Evolutionary conservation across 2,888 invertebrate species (phyloP), one percentile per base, ranked within the genome.

Genomic region (Thera obeliscata): DNA sequence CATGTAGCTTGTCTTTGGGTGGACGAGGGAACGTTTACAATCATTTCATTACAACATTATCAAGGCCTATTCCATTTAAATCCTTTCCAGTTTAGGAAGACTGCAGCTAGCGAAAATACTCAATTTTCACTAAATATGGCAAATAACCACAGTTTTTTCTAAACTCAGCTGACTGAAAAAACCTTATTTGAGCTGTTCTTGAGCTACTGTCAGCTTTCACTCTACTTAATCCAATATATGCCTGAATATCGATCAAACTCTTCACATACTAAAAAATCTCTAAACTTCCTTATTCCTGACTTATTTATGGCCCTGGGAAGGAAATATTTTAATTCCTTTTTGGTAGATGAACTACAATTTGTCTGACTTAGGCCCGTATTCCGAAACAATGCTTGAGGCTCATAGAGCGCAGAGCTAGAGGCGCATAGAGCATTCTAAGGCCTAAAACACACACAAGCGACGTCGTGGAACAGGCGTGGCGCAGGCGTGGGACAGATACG

Each of bases 1-100:
- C 11, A 3, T 36, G 35, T 8, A 52, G 49, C 43, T 64, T 52
- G 57, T 52, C 35, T 56, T 73, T 70, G 62, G 67, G 60, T 66
- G 73, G 67, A 49, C 33, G 69, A 63, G 52, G 58, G 50, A 49
- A 63, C 8, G 48, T 46, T 61, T 22, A 12, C 7, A 11, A 58
- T 9, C 36, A 48, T 22, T 52, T 22, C 3, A 65, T 61, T 9
- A 46, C 43, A 46, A 46, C 2, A 46, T 9, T 46, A 9, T 46
- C 43, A 9, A 46, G 43, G 43, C 43, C 43, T 43, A 9, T 43
- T 43, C 43, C 8, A 46, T 46, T 46, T 9, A 46, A 9, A 61
- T 8, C 5, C 22, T n/a, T 35, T 6, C 6, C 35, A 9, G 3
- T 54, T 35, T 3, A 3, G 5, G 0, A 50, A 54, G 35, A 33